Evolutionary conservation across 2,888 invertebrate species (phyloP), one percentile per base, ranked within the genome.

Genomic region (Cheilosia pagana): DNA sequence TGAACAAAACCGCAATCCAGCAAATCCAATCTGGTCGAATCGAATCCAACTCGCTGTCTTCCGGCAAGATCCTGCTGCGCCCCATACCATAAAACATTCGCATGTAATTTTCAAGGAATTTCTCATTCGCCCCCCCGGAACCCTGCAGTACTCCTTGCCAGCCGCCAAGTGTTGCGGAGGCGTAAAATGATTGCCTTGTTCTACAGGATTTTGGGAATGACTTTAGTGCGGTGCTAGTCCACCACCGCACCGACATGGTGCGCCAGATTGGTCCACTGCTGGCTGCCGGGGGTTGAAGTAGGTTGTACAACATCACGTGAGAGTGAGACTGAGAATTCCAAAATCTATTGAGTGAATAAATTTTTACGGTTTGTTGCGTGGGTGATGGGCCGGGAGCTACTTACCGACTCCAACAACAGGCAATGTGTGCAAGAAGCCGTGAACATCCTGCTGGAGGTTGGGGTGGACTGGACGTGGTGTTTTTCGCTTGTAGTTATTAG

Each of bases 121-220:
- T 67, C 50, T 55, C 23, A 31, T 21, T 23, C 31, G 19, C 62
- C 25, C 23, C 23, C 57, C n/a, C n/a, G n/a, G n/a, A n/a, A n/a
- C n/a, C n/a, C n/a, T n/a, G n/a, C n/a, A n/a, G n/a, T n/a, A 10
- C 4, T 39, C 41, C 31, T 65, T 23, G 5, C 14, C 14, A 23
- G 14, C 23, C 14, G 48, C 53, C 52, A 45, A 28, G 65, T 48
- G 77, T 53, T 71, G 65, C 74, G 68, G 79, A 68, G 72, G 79
- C 74, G 78, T 78, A 53, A 79, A 83, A 74, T 79, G 55, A 83
- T 83, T 70, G 57, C 83, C 68, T 74, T 83, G 78, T 78, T 83
- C 68, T 68, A 68, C 79, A 74, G 68, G 57, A 83, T 67, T 50
- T 72, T 31, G n/a, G n/a, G 39, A 63, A 81, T 53, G 81, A 59